These are phyloP conservation scores for Pangasius sanitwongsei DNA, from an alignment of 2,797 vertebrate genomes.

Conservation along the genomic window DNA sequence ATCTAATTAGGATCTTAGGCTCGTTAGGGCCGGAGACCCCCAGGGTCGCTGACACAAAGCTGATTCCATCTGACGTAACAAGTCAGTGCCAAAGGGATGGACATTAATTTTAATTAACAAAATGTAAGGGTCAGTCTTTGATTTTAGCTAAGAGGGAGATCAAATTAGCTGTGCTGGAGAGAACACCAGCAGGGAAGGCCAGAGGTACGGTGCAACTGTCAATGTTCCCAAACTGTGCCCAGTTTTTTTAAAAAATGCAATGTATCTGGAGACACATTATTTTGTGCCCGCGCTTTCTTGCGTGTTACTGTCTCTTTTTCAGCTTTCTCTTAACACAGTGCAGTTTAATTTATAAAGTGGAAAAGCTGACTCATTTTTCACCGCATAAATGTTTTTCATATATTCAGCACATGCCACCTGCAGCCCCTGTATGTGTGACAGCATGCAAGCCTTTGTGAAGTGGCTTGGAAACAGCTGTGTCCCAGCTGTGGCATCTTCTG, in stretches of 20 bases:
- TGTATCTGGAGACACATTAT: neutral
- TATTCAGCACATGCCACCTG: conserved; percentile 19
- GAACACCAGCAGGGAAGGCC: conserved; percentile 37
- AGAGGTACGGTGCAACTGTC: conserved; percentile 41
- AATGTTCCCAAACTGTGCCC: conserved; percentile 25
- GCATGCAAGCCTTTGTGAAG: neutral
- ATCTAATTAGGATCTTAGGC: conserved; percentile 81
- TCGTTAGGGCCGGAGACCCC: conserved; percentile 73
- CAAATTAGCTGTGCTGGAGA: conserved; percentile 48
- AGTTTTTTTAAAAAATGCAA: neutral
- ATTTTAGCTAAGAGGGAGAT: conserved; percentile 61
- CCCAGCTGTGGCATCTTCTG: conserved; percentile 46
- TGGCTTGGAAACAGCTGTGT: conserved; percentile 43
- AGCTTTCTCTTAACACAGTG: neutral
- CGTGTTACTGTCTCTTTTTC: neutral
- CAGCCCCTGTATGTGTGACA: neutral
- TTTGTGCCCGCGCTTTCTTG: neutral
- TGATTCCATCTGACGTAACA: conserved; percentile 83
- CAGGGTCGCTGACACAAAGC: conserved; percentile 70
- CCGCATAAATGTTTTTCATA: neutral
- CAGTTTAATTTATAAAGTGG: neutral
- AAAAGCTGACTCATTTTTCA: neutral
- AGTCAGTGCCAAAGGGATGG: conserved; percentile 80
- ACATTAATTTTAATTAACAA: conserved; percentile 85
- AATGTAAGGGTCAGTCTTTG: conserved; percentile 76